These are phyloP conservation scores for Beroe forskalii DNA, from an alignment of 37 sponge, comb jelly and placozoan genomes.

Conservation along the genomic window DNA sequence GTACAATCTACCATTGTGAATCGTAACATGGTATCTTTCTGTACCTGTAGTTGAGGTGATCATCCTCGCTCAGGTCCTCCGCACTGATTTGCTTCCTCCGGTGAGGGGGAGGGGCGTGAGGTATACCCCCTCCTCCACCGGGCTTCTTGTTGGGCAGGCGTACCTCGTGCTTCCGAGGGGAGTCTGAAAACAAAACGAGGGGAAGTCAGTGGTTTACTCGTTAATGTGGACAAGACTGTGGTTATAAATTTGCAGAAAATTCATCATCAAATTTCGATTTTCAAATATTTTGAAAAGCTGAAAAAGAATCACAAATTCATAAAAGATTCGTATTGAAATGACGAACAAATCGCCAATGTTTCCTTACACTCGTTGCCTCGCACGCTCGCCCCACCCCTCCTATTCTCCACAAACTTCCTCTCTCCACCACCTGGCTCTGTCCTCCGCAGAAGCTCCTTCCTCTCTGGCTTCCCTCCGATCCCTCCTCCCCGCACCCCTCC, in stretches of 20 bases:
- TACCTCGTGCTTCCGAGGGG: background rate
- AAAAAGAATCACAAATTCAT: too few species aligned
- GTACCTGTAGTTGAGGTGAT: conserved; percentile 45
- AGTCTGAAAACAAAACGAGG: background rate
- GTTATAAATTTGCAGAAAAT: too few species aligned
- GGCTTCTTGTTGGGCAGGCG: background rate
- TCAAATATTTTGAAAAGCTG: too few species aligned
- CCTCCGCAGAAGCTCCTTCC: background rate
- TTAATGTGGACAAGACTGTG: too few species aligned
- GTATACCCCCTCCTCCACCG: too few species aligned
- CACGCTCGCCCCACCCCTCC: background rate
- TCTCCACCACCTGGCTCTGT: background rate
- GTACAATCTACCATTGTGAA: too few species aligned
- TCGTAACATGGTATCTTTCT: too few species aligned
- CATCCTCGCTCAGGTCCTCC: conserved; percentile 35
- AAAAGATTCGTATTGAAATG: too few species aligned
- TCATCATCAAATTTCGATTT: too few species aligned
- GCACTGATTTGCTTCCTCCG: background rate
- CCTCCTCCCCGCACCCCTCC: background rate
- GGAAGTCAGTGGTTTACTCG: too few species aligned
- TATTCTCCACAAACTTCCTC: background rate
- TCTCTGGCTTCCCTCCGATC: background rate
- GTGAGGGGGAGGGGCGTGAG: too few species aligned
- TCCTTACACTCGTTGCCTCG: background rate
- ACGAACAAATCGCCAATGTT: too few species aligned